These are phyloP conservation scores for Lepilemur septentrionalis DNA, from an alignment of 2,797 vertebrate species.

Conservation along the genomic window DNA sequence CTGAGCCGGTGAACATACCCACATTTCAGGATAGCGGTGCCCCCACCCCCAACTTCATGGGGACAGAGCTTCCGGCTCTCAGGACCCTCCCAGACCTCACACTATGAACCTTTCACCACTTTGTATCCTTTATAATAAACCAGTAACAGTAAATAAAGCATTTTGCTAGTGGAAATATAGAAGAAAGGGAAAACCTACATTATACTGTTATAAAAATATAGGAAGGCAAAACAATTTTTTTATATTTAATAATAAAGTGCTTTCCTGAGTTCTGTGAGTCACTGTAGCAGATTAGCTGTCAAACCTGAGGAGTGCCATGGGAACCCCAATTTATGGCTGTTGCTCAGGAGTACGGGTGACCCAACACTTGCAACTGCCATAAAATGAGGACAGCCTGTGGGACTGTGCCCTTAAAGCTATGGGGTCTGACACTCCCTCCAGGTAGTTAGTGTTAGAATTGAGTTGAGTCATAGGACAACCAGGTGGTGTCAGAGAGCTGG, in stretches of 20 bases:
- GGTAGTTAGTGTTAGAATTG: background rate
- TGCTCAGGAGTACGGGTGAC: background rate
- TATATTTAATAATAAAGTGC: background rate
- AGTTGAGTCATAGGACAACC: background rate
- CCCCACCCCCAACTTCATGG: too few relatives aligned
- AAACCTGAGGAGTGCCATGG: background rate
- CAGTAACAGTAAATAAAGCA: background rate
- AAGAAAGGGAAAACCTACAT: background rate
- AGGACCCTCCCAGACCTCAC: background rate
- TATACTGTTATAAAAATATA: background rate
- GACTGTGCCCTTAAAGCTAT: background rate
- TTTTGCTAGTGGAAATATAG: background rate
- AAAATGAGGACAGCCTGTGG: background rate
- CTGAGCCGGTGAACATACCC: background rate
- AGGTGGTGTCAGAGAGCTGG: background rate
- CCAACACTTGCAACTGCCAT: background rate
- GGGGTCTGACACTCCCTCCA: background rate
- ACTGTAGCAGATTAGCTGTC: background rate
- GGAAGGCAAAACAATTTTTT: background rate
- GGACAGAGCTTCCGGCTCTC: background rate
- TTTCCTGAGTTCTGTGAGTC: background rate
- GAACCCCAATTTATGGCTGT: background rate
- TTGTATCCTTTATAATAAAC: background rate
- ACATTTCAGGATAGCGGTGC: background rate
- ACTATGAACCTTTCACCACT: background rate